Conservation (phyloP, 2,888 invertebrate genomes). For the Drosophila imparisetae region DNA sequence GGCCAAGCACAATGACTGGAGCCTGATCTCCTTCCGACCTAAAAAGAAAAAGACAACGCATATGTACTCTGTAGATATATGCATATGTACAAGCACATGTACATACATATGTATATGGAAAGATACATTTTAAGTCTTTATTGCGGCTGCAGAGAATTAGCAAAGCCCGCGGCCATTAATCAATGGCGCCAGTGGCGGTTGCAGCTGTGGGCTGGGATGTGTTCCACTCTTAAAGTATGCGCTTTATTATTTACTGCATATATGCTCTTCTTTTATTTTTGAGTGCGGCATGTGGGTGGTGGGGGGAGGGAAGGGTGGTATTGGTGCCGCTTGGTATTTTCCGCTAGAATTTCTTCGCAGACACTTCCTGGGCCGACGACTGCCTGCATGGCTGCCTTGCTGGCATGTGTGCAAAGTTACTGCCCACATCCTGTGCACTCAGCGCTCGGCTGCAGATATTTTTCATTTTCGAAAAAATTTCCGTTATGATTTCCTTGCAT, state of each 20-base stretch:
- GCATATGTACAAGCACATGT: not conserved
- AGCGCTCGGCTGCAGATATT: conserved; percentile 55
- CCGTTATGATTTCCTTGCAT: conserved; percentile 77
- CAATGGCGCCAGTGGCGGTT: conserved; percentile 35
- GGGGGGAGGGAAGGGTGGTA: not conserved
- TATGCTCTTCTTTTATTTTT: conserved; percentile 11
- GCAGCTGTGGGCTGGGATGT: conserved; percentile 38
- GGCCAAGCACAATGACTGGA: conserved; percentile 25
- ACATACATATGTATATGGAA: not conserved
- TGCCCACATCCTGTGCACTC: conserved; percentile 66
- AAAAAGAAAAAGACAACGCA: not conserved
- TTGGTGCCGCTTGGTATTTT: conserved; percentile 39
- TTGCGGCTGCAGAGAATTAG: conserved; percentile 48
- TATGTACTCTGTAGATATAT: not conserved
- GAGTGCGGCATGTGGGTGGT: not conserved
- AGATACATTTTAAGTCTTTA: conserved; percentile 39
- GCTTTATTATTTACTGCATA: conserved; percentile 62
- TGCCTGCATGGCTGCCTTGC: conserved; percentile 47
- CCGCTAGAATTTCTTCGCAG: conserved; percentile 57
- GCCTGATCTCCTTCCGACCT: conserved; percentile 1
- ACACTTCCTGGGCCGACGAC: conserved; percentile 62
- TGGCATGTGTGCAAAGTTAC: conserved; percentile 72
- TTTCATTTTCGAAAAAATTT: conserved; percentile 75
- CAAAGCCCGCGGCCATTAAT: conserved; percentile 57
- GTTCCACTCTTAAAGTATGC: conserved; percentile 48